Conservation (phyloP, 2,797 vertebrate species). For the Enteromius viviparus region DNA sequence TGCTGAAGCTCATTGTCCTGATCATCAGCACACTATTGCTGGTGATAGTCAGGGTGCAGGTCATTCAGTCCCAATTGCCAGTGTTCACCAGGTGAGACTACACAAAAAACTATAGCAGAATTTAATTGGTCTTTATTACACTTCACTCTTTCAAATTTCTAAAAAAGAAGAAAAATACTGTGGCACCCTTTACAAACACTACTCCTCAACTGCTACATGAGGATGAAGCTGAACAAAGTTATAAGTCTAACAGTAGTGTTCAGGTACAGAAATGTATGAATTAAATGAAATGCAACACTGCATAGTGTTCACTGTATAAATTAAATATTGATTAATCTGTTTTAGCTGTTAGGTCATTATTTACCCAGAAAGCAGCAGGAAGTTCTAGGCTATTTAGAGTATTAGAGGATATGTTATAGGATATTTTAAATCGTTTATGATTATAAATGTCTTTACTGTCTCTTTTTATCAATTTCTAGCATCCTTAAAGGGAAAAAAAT, state of each 20-base stretch:
- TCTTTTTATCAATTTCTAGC: neutral
- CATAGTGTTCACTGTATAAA: neutral
- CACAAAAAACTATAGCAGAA: neutral
- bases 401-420: neutral
- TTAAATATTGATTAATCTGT: neutral
- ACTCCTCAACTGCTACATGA: neutral
- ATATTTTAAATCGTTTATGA: neutral
- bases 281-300: neutral
- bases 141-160: neutral
- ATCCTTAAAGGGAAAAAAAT: neutral
- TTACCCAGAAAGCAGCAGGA: neutral
- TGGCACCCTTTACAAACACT: no score
- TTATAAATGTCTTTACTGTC: neutral
- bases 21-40: constrained; percentile 95
- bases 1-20: constrained; percentile 94
- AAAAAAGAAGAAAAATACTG: no score
- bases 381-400: neutral
- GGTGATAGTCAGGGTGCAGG: constrained; percentile 93
- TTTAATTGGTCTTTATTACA: neutral
- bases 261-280: neutral
- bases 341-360: neutral
- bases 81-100: constrained; percentile 92
- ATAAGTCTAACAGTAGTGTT: neutral
- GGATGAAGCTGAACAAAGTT: neutral
- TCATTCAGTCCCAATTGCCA: constrained; percentile 97